Evolutionary conservation across 2,113 vertebrate genomes (phyloP).

Genomic region (Pontoporia blainvillei): DNA sequence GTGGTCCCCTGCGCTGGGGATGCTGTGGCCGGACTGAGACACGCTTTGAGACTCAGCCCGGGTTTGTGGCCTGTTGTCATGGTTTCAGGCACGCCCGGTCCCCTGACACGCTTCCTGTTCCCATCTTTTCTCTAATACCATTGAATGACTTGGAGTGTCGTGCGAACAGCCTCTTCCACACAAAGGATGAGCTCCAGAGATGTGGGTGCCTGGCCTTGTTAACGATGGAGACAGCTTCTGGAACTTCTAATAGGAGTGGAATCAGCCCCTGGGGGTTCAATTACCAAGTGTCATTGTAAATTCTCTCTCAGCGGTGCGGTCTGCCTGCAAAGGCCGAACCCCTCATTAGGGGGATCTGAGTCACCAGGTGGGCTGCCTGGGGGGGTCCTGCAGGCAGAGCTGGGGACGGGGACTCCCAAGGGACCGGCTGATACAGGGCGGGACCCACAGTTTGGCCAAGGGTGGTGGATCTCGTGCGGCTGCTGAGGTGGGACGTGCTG

Average conservation of each 20-base stretch:
- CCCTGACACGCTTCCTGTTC: not conserved
- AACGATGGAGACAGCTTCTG: not conserved
- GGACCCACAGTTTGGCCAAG: not conserved
- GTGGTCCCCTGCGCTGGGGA: not conserved
- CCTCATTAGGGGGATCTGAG: not conserved
- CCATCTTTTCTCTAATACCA: no score
- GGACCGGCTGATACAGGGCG: no score
- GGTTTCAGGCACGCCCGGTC: not conserved
- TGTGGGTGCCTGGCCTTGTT: not conserved
- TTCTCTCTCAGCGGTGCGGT: not conserved
- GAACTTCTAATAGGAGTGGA: not conserved
- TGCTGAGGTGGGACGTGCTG: rapidly evolving
- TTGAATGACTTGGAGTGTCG: not conserved
- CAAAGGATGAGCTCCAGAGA: not conserved
- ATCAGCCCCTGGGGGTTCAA: not conserved
- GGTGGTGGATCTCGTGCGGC: not conserved
- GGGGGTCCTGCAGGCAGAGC: not conserved
- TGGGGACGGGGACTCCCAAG: not conserved
- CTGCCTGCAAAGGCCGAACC: not conserved
- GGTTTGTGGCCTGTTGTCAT: rapidly evolving
- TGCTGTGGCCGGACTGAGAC: not conserved
- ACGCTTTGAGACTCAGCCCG: not conserved
- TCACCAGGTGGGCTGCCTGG: not conserved
- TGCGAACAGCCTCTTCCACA: not conserved
- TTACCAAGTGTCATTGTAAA: not conserved